A percentile compares a stretch with the other conserved stretches of the same genome.
Evolutionary conservation across 2,113 vertebrate genomes (phyloP).

Genomic region (Sula dactylatra): DNA sequence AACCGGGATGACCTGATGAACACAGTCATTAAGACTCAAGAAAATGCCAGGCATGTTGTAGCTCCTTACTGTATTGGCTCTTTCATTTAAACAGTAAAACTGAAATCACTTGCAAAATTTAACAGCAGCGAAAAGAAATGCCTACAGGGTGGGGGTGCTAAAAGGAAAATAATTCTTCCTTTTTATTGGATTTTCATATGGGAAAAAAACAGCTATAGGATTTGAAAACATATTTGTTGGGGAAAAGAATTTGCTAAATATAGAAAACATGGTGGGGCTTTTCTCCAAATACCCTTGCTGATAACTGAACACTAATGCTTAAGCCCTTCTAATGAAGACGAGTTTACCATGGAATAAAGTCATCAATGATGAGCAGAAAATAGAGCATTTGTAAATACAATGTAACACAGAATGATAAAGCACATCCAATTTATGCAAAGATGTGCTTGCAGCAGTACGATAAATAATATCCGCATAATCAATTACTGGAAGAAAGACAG

Average conservation of each 20-base stretch:
- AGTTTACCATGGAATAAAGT: constrained; percentile 70
- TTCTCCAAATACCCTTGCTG: constrained; percentile 56
- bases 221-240: constrained; percentile 32
- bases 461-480: constrained; percentile 73
- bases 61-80: background rate
- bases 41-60: background rate
- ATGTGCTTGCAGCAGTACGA: constrained; percentile 59
- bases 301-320: constrained; percentile 53
- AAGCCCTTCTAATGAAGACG: constrained; percentile 66
- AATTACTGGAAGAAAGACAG: constrained; percentile 68
- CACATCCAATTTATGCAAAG: constrained; percentile 68
- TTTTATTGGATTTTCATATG: background rate
- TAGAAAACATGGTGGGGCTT: constrained; percentile 12
- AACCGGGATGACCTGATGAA: background rate
- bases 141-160: background rate
- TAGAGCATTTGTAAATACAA: constrained; percentile 68
- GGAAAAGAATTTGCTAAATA: constrained; percentile 49
- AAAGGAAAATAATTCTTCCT: background rate
- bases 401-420: constrained; percentile 65
- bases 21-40: background rate
- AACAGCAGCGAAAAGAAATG: constrained; percentile 1
- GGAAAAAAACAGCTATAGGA: background rate
- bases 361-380: constrained; percentile 64
- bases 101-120: constrained; percentile 12
- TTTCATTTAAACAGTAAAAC: constrained; percentile 18